A percentile compares a stretch with the other conserved stretches of the same genome.
Conservation (phyloP, 2,113 vertebrate species). For the Mustela nigripes region DNA sequence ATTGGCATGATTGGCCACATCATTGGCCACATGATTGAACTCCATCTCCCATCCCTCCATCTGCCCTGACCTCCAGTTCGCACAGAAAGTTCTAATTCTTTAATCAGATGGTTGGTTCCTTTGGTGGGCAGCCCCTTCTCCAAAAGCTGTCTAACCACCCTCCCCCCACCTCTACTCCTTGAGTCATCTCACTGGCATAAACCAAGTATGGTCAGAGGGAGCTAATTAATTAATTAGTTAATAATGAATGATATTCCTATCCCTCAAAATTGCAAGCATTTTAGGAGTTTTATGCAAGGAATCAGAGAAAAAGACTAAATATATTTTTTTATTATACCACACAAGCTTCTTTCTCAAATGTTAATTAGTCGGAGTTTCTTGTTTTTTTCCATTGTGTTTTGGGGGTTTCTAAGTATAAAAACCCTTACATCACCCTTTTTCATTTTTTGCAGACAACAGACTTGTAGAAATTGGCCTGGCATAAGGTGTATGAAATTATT, state of each 20-base stretch:
- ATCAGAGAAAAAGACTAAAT: neutral
- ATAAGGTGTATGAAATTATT: neutral
- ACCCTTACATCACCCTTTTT: neutral
- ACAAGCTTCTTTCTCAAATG: neutral
- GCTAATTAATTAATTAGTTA: neutral
- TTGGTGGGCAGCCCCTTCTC: too few species aligned
- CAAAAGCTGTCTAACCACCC: neutral
- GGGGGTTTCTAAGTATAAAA: neutral
- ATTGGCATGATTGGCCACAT: neutral
- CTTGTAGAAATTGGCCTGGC: neutral
- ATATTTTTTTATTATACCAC: neutral
- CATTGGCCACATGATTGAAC: neutral
- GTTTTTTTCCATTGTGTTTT: neutral
- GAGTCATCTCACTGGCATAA: neutral
- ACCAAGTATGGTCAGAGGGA: neutral
- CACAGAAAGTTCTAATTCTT: neutral
- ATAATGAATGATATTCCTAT: neutral
- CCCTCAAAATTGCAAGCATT: neutral
- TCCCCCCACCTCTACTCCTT: rapidly evolving
- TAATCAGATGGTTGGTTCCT: neutral
- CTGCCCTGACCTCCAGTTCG: rapidly evolving
- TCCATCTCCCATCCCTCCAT: neutral
- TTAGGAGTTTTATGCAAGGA: neutral
- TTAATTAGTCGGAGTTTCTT: neutral
- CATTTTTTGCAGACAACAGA: neutral